A percentile compares a stretch with the other conserved stretches of the same genome.
phyloP scores from a whole-genome alignment of 2,888 invertebrate species.

The Plagiodera versicolora region DNA sequence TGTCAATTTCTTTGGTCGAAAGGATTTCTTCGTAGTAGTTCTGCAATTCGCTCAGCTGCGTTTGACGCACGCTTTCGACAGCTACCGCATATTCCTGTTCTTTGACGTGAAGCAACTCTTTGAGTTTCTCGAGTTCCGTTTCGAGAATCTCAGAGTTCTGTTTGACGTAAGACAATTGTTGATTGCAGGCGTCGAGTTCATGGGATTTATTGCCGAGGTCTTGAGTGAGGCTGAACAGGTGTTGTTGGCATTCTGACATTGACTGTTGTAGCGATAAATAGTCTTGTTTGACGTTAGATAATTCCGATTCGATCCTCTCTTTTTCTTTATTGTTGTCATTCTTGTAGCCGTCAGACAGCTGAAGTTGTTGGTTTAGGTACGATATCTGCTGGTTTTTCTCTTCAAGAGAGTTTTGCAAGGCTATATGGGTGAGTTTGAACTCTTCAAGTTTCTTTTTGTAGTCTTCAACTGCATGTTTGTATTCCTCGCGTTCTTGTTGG shows the following conservation, averaged over 20 bases:
- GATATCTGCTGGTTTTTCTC: slow-evolving; percentile 31
- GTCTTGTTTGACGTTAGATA: slow-evolving; percentile 31
- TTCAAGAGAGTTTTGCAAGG: slow-evolving; percentile 29
- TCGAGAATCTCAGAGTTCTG: slow-evolving; percentile 31
- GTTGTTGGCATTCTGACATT: slow-evolving; percentile 29
- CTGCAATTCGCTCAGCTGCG: slow-evolving; percentile 34
- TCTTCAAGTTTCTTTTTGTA: slow-evolving; percentile 30
- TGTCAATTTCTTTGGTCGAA: slow-evolving; percentile 43
- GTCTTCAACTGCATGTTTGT: slow-evolving; percentile 22
- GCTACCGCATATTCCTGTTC: slow-evolving; percentile 36
- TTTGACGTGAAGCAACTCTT: slow-evolving; percentile 21
- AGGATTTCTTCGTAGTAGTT: slow-evolving; percentile 44
- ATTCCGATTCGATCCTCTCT: slow-evolving; percentile 37
- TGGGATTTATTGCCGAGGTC: slow-evolving; percentile 28
- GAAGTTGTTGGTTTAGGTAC: slow-evolving; percentile 32
- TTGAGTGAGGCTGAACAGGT: slow-evolving; percentile 30
- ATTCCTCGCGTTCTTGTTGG: slow-evolving; percentile 20
- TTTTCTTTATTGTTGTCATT: slow-evolving; percentile 41
- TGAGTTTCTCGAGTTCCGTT: slow-evolving; percentile 30
- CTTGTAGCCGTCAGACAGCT: slow-evolving; percentile 29
- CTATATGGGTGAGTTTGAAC: slow-evolving; percentile 16
- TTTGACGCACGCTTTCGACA: slow-evolving; percentile 31
- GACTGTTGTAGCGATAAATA: slow-evolving; percentile 27
- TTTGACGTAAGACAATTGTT: slow-evolving; percentile 31
- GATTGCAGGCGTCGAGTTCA: slow-evolving; percentile 29